Evolutionary conservation across 1,140 invertebrate species (phyloP), one percentile per base, ranked within the genome.

Genomic region (Pseudomyrmex gracilis): DNA sequence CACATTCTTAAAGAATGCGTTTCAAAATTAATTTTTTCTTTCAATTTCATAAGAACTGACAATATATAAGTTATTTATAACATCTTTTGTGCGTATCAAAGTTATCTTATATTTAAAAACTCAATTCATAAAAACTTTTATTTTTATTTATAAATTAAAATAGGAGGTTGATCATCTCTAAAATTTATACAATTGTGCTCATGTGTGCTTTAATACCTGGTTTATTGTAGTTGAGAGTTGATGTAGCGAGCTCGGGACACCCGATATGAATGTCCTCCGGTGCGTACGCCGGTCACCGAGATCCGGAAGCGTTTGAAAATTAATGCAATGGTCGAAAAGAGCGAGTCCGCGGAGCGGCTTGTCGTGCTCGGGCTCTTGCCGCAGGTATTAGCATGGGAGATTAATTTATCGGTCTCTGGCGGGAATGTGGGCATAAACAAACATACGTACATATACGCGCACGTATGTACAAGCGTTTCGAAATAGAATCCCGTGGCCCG

Each of bases 301-400:
- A 88, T 88, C 83, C 87, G 87, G 87, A 88, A 88, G 86, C 83
- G 84, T 83, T 76, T n/a, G 86, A 77, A 85, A 85, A 88, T 88
- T 88, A 85, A 88, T 88, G 86, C 83, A 73, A 51, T 34, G 61
- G 73, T 67, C 73, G 83, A 66, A 71, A 61, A 77, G 74, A 71
- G 83, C 87, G 83, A 85, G 82, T 73, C 74, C 61, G 60, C 22
- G 53, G 57, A 51, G 82, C 83, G 53, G 61, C 73, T 53, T 70
- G 57, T 47, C 68, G 58, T 73, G 51, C 67, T 66, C 73, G 55
- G 61, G 17, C 68, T 74, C 61, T 47, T 57, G 63, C 67, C 82
- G 66, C 83, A 76, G 64, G 76, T 86, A 88, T 88, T 89, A 89
- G 88, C 88, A 86, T 86, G 70, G 53, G 87, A 89, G 87, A 89